Percentiles rank a stretch among this genome's conserved stretches.
Conservation (phyloP, 2,113 vertebrate species). For the Choloepus hoffmanni region DNA sequence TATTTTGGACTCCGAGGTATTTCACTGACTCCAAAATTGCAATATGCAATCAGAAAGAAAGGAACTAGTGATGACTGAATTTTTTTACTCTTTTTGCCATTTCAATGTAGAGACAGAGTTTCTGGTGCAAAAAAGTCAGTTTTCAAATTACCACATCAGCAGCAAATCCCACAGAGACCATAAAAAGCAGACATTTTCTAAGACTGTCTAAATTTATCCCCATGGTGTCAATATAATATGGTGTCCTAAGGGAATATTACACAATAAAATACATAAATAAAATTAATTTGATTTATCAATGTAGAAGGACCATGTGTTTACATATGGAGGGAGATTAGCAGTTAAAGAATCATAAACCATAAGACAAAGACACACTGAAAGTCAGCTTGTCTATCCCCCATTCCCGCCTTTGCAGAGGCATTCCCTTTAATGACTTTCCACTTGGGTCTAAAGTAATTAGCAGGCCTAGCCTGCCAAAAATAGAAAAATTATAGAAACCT, state of each 20-base stretch:
- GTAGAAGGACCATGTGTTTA: slow-evolving; percentile 52
- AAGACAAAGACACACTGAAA: slow-evolving; percentile 47
- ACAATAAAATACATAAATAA: slow-evolving; percentile 62
- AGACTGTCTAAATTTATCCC: slow-evolving; percentile 66
- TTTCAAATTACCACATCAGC: slow-evolving; percentile 72
- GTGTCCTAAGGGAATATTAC: slow-evolving; percentile 43
- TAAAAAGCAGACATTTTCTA: slow-evolving; percentile 57
- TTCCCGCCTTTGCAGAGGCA: neutral
- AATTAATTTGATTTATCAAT: slow-evolving; percentile 70
- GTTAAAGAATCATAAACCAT: slow-evolving; percentile 68
- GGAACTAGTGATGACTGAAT: neutral
- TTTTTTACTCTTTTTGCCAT: neutral
- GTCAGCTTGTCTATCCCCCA: neutral
- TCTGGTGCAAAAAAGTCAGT: slow-evolving; percentile 24
- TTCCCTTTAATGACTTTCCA: neutral
- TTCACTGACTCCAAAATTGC: neutral
- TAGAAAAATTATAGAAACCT: neutral
- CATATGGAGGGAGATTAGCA: slow-evolving; percentile 48
- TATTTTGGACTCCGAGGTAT: neutral
- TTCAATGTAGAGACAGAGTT: slow-evolving; percentile 45
- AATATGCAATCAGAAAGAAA: slow-evolving; percentile 21
- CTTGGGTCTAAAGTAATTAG: slow-evolving; percentile 58
- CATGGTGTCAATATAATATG: slow-evolving; percentile 56
- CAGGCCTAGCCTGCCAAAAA: neutral
- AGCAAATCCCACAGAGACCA: slow-evolving; percentile 64